These are phyloP conservation scores for Agrochola circellaris DNA, from an alignment of 2,888 invertebrate genomes.

Conservation along the genomic window DNA sequence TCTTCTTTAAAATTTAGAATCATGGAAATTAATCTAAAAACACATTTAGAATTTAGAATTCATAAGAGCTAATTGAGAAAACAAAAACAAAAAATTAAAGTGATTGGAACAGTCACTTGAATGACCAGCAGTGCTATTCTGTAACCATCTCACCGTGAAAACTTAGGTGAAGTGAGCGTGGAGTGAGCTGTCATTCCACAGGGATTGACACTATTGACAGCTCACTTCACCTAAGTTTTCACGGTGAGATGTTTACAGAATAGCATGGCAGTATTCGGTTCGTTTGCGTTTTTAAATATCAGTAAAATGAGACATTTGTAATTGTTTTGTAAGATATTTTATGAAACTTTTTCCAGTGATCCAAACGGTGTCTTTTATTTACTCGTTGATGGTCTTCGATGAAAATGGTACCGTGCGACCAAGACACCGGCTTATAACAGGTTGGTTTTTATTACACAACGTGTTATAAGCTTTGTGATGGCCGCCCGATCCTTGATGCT, in stretches of 20 bases:
- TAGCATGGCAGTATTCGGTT: neutral
- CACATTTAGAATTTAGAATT: neutral
- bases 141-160: too few species aligned
- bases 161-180: too few species aligned
- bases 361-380: neutral
- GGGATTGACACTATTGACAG: too few species aligned
- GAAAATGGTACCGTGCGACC: neutral
- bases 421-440: conserved; percentile 19
- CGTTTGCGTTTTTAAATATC: neutral
- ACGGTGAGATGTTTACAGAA: too few species aligned
- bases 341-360: neutral
- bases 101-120: neutral
- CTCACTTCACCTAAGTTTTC: too few species aligned
- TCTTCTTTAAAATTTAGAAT: too few species aligned
- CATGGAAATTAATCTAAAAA: conserved; percentile 6
- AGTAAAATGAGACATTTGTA: neutral
- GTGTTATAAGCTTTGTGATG: conserved; percentile 35
- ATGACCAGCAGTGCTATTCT: too few species aligned
- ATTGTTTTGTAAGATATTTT: conserved; percentile 1
- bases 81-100: neutral
- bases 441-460: conserved; percentile 5
- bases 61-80: too few species aligned
- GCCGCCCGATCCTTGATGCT: neutral
- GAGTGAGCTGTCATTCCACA: too few species aligned
- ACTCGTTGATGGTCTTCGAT: conserved; percentile 7